Evolutionary conservation across 2,888 invertebrate genomes (phyloP).

Genomic region (Entomobrya multifasciata): DNA sequence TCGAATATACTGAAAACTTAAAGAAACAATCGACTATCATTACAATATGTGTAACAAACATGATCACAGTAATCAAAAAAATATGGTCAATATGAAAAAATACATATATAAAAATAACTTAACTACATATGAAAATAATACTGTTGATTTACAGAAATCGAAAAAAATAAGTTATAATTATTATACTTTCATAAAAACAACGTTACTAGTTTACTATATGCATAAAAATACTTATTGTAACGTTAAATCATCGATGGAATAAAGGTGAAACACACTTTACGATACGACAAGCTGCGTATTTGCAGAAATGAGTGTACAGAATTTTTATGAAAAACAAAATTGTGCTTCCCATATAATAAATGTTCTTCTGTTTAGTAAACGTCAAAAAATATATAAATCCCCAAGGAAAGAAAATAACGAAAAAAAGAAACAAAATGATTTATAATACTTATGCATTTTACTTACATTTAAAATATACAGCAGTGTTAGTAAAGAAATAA

Average conservation of each 20-base stretch:
- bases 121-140: neutral
- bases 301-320: constrained; percentile 6
- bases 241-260: too few species aligned
- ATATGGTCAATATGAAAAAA: neutral
- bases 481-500: constrained; percentile 12
- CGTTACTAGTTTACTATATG: too few species aligned
- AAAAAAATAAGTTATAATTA: too few species aligned
- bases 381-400: neutral
- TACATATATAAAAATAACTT: neutral
- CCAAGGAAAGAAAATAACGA: neutral
- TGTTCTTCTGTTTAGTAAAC: constrained; percentile 30
- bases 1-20: constrained; percentile 8
- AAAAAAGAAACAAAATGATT: neutral
- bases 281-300: too few species aligned
- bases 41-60: too few species aligned
- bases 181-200: neutral
- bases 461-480: neutral
- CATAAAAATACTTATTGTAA: too few species aligned
- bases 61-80: too few species aligned
- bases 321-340: constrained; percentile 42
- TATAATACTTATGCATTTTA: neutral
- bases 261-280: too few species aligned
- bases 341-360: constrained; percentile 44
- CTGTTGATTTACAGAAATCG: neutral
- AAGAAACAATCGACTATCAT: constrained; percentile 39